A percentile compares a stretch with the other conserved stretches of the same genome.
Conservation (phyloP, 2,888 invertebrate species). For the Drosophila diplacantha region DNA sequence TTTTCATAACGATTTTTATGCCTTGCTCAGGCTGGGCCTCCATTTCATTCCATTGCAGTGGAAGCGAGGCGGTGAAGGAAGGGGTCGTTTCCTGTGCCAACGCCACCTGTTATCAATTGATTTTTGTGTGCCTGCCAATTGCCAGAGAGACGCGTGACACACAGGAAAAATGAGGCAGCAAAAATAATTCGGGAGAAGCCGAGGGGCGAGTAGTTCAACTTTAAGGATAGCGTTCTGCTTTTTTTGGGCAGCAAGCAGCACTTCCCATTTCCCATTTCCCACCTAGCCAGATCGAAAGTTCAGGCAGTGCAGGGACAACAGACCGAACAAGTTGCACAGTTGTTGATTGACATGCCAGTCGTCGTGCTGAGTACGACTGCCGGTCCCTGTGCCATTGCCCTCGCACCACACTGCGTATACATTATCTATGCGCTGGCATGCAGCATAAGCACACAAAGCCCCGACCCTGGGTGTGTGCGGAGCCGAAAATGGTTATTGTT, state of each 20-base stretch:
- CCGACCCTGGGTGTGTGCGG: conserved; percentile 11
- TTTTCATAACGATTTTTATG: conserved; percentile 70
- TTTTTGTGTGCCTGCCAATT: conserved; percentile 57
- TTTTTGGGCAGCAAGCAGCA: conserved; percentile 18
- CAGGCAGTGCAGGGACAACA: conserved; percentile 20
- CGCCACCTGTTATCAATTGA: conserved; percentile 71
- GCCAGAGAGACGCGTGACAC: conserved; percentile 38
- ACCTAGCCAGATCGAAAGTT: conserved; percentile 18
- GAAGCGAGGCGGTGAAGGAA: background rate
- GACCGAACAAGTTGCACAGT: conserved; percentile 39
- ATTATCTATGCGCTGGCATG: conserved; percentile 46
- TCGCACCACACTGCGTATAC: conserved; percentile 45
- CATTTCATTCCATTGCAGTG: background rate
- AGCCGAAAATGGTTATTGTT: conserved; percentile 45
- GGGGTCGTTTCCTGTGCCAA: conserved; percentile 52
- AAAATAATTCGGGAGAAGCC: conserved; percentile 1
- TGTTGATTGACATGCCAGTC: conserved; percentile 44
- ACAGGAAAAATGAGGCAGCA: conserved; percentile 10
- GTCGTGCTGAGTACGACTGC: conserved; percentile 16
- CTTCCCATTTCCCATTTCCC: conserved; percentile 19
- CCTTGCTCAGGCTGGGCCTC: conserved; percentile 36
- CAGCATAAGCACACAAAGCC: conserved; percentile 42
- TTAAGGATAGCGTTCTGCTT: conserved; percentile 12
- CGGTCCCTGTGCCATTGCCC: conserved; percentile 25
- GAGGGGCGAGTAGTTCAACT: conserved; percentile 30